Conservation (phyloP, 2,113 vertebrate genomes). For the Piprites chloris region DNA sequence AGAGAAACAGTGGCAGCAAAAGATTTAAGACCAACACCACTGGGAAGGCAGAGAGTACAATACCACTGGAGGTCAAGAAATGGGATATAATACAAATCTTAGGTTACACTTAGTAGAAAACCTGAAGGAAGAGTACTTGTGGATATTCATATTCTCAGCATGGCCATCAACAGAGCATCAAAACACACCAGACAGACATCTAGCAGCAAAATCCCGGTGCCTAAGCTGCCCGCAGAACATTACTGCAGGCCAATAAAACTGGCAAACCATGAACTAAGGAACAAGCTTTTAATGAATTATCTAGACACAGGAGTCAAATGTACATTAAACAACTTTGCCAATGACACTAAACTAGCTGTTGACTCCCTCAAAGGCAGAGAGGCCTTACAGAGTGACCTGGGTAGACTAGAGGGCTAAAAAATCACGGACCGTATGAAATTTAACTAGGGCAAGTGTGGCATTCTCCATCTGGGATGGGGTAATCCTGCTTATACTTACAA, state of each 20-base stretch:
- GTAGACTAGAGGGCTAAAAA: neutral
- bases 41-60: neutral
- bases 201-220: neutral
- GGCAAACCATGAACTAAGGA: neutral
- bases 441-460: neutral
- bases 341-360: neutral
- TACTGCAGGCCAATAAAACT: neutral
- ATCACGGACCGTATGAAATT: neutral
- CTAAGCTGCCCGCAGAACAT: neutral
- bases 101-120: neutral
- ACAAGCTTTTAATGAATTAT: neutral
- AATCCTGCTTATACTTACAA: neutral
- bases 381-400: neutral
- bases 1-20: neutral
- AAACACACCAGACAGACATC: neutral
- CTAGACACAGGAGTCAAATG: rapidly evolving
- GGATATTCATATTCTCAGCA: neutral
- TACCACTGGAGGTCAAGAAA: neutral
- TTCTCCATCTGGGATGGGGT: neutral
- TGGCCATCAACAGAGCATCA: neutral
- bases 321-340: neutral
- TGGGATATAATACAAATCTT: neutral
- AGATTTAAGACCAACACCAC: neutral
- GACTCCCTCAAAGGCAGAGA: neutral
- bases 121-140: neutral